A percentile compares a stretch with the other conserved stretches of the same genome.
Conservation (phyloP, 92 coral and sea anemone genomes). For the Palythoa grandiflora region DNA sequence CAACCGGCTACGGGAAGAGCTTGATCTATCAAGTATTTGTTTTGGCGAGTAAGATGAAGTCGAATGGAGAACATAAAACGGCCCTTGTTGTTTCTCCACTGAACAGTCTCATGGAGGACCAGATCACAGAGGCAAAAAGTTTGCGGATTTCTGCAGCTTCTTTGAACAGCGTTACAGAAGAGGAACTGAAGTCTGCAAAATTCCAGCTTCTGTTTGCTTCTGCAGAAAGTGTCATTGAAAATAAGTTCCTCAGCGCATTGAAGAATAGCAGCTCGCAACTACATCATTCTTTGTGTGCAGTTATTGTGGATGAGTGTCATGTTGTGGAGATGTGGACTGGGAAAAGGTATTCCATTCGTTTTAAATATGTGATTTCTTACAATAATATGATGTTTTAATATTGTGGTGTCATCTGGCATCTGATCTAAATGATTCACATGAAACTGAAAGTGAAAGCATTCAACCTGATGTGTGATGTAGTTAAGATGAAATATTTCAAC, state of each 20-base stretch:
- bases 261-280: slow-evolving; percentile 13
- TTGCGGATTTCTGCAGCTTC: slow-evolving; percentile 42
- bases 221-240: slow-evolving; percentile 32
- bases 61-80: not conserved
- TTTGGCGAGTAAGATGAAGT: slow-evolving; percentile 21
- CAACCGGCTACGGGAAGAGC: too few relatives aligned
- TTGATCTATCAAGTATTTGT: slow-evolving; percentile 30
- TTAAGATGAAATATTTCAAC: too few relatives aligned
- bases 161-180: slow-evolving; percentile 21
- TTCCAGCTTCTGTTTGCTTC: slow-evolving; percentile 53
- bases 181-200: slow-evolving; percentile 36
- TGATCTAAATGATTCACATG: too few relatives aligned
- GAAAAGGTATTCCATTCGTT: slow-evolving; percentile 12
- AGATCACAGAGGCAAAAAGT: slow-evolving; percentile 24
- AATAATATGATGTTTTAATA: too few relatives aligned
- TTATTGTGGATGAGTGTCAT: too few relatives aligned
- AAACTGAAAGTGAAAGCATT: too few relatives aligned
- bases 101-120: slow-evolving; percentile 32
- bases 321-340: not conserved
- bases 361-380: not conserved
- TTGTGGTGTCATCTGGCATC: too few relatives aligned
- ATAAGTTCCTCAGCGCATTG: slow-evolving; percentile 12
- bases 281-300: not conserved
- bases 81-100: slow-evolving; percentile 33
- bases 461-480: too few relatives aligned